Evolutionary conservation across 2,888 invertebrate genomes (phyloP).

Genomic region (Eustalomyia histrio): DNA sequence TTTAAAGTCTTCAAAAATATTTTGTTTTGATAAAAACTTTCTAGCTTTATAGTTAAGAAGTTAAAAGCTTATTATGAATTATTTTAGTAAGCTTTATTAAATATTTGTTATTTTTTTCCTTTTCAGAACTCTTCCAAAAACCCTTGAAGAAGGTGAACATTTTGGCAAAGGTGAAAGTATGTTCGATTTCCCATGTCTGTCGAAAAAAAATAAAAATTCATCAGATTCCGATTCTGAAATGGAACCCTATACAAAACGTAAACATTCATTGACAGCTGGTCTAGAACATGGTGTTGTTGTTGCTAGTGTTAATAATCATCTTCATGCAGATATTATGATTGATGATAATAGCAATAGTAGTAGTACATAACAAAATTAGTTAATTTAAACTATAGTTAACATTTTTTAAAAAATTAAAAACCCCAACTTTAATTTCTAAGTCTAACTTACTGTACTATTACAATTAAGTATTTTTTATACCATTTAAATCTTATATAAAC

Average conservation of each 20-base stretch:
- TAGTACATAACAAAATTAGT: conserved; percentile 59
- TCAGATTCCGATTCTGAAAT: conserved; percentile 73
- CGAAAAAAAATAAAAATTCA: conserved; percentile 69
- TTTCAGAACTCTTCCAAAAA: conserved; percentile 81
- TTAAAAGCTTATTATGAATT: no score
- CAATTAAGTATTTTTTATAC: background rate
- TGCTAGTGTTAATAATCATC: background rate
- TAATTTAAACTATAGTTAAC: conserved; percentile 7
- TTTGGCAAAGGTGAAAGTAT: conserved; percentile 82
- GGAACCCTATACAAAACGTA: conserved; percentile 75
- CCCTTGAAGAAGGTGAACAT: conserved; percentile 82
- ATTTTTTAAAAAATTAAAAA: background rate
- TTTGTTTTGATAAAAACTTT: no score
- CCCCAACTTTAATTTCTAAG: background rate
- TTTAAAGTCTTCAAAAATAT: no score
- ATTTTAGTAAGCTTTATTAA: no score
- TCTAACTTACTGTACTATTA: background rate
- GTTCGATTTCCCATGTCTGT: conserved; percentile 80
- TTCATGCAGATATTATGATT: conserved; percentile 25
- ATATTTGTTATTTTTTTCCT: no score
- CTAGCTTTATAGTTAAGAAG: no score
- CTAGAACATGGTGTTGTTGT: conserved; percentile 65
- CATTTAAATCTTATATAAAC: background rate
- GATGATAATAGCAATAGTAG: conserved; percentile 71
- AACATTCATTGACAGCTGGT: conserved; percentile 71